Base-by-base conservation (phyloP, 2,888 invertebrate species). In the Caenorhabditis sinica region DNA sequence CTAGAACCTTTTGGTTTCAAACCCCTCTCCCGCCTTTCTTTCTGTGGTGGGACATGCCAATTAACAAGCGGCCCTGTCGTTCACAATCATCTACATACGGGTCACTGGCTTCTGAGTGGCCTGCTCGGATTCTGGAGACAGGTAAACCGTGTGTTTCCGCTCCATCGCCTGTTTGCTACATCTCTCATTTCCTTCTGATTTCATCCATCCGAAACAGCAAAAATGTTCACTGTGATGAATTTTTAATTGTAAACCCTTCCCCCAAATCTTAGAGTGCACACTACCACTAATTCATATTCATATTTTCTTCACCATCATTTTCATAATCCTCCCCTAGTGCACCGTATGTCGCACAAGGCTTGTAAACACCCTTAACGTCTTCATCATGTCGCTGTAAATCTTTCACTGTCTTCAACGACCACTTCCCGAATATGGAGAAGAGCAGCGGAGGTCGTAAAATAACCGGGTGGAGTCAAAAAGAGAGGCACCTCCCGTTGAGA, bases 71-170 rank as follows among this genome's bases (percentile, higher is more conserved):
- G 68, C 60, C 33, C 60, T 33, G 49, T 53, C 77, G 51, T 68
- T 68, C 40, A 81, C 49, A 72, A 80, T 80, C 71, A 72, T 60
- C 65, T n/a, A 33, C 66, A 68, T 63, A 68, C 82, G 82, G 82
- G 82, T 82, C 82, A 82, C 82, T 82, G 82, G 71, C 51, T 82
- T 60, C 71, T 74, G 75, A 82, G 73, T 82, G 75, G 82, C 82
- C 82, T 68, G 82, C 82, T 82, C 82, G 61, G 9, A 68, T 33
- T 17, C 23, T 45, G 60, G 49, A 40, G 69, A 77, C 77, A 79
- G 79, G 79, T 79, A 72, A 79, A 58, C 79, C 71, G 65, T 77
- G 65, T 77, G 77, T 65, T 79, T 79, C 79, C 79, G 79, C 79
- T 79, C 79, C 72, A 79, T 72, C 79, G 72, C 79, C 79, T 79